Base-by-base conservation (phyloP, 2,113 vertebrate genomes). In the Plestiodon gilberti region DNA sequence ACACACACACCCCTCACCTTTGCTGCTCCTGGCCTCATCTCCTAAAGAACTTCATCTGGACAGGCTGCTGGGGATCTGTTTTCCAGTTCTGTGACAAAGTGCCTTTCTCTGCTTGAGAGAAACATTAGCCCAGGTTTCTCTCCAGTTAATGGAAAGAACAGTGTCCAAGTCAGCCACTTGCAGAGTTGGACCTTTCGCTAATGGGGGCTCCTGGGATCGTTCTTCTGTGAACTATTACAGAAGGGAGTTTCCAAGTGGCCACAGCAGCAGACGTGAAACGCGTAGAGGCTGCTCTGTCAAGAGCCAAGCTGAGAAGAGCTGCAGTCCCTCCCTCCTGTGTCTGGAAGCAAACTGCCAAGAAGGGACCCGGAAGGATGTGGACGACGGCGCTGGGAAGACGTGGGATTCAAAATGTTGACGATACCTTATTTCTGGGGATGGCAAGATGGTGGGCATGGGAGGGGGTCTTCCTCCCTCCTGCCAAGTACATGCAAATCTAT, bases 201-300 rank as follows among this genome's bases (percentile, higher is more conserved):
- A 75, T 0, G 0, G 65, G 78, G 0, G 0, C 78, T 35, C 48
- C 0, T 40, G 1, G 64, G 79, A 65, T 61, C 62, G 52, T 70
- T 0, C 0, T 30, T 40, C 77, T 38, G 69, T 48, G 28, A 15
- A 2, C 80, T 28, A 65, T 40, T 38, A 38, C 30, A 28, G 25
- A 30, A 59, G 48, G 18, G 0, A 40, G 9, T 75, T 52, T 65
- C 2, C 57, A 1, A 10, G 38, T 0, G 20, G 0, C 0, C 17
- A 57, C 55, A 13, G 5, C 0, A 0, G 1, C 28, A 55, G 38
- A 3, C 52, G 6, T 0, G 25, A 35, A 40, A 17, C 0, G 10
- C 17, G 55, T 57, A 20, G 62, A n/a, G 38, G 65, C 11, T 80
- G n/a, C 8, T 38, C 22, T 79, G n/a, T 25, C 10, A 61, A 61